These are phyloP conservation scores for Aptenodytes forsteri DNA, from an alignment of 2,113 vertebrate genomes.

Conservation along the genomic window DNA sequence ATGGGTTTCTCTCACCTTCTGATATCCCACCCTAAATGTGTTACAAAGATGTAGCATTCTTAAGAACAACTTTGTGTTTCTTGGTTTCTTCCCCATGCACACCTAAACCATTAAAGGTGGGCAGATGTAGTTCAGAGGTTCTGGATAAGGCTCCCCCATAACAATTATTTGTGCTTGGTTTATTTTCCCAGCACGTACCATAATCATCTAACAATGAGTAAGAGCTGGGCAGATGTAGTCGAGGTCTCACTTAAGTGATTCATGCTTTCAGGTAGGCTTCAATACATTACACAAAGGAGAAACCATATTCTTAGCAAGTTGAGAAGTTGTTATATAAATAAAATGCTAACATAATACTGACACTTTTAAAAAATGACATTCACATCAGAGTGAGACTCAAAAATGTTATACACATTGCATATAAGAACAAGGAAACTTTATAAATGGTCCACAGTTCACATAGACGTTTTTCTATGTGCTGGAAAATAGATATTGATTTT, in stretches of 20 bases:
- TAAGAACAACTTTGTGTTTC: background rate
- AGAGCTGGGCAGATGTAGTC: background rate
- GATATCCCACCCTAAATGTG: background rate
- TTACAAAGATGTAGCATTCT: background rate
- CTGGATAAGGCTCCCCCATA: background rate
- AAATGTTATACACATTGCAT: background rate
- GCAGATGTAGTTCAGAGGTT: background rate
- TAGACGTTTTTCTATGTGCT: background rate
- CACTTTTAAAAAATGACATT: background rate
- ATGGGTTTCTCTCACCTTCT: background rate
- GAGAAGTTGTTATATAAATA: background rate
- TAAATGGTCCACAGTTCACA: background rate
- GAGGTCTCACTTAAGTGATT: background rate
- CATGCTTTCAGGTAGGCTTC: background rate
- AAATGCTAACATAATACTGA: background rate
- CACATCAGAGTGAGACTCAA: background rate
- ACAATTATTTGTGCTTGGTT: background rate
- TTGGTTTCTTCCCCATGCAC: background rate
- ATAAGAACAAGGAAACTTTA: background rate
- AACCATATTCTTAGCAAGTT: background rate
- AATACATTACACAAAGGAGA: background rate
- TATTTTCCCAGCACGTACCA: background rate
- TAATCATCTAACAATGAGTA: background rate
- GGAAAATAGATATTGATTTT: conserved; percentile 39
- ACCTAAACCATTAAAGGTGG: background rate